Conservation (phyloP, 2,888 invertebrate genomes). For the Bombylius discolor region DNA sequence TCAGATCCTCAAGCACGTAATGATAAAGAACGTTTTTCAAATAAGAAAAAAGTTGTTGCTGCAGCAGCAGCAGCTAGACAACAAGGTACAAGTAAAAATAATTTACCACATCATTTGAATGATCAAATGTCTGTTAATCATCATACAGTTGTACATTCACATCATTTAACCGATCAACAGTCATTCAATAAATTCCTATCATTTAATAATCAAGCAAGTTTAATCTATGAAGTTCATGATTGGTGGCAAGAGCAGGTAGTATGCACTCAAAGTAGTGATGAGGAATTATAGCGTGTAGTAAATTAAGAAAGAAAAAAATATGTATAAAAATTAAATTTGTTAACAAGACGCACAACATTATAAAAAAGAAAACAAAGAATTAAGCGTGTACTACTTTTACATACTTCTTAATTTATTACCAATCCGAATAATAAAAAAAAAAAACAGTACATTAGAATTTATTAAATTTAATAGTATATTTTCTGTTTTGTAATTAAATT, state of each 20-base stretch:
- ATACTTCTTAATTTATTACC: too few relatives aligned
- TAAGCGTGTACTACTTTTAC: too few relatives aligned
- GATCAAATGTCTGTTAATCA: neutral
- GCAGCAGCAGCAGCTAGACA: conserved; percentile 7
- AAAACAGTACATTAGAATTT: too few relatives aligned
- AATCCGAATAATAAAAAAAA: too few relatives aligned
- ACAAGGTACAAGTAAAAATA: conserved; percentile 35
- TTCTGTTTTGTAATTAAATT: too few relatives aligned
- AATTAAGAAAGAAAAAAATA: too few relatives aligned
- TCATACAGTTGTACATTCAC: conserved; percentile 1
- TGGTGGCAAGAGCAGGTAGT: conserved; percentile 76
- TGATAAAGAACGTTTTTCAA: conserved; percentile 27
- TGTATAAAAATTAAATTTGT: too few relatives aligned
- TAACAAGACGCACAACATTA: too few relatives aligned
- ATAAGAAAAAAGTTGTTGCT: conserved; percentile 14
- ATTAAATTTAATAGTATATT: too few relatives aligned
- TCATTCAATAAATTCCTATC: conserved; percentile 21
- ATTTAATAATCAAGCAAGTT: conserved; percentile 32
- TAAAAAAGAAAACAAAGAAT: too few relatives aligned
- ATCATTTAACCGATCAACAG: conserved; percentile 32
- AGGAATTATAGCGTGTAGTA: conserved; percentile 31
- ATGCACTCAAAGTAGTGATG: conserved; percentile 49
- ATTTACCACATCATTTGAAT: conserved; percentile 34
- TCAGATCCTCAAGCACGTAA: conserved; percentile 50
- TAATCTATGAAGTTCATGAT: conserved; percentile 60